Base-by-base conservation (phyloP, 2,888 invertebrate species). In the Malthinus flaveolus region DNA sequence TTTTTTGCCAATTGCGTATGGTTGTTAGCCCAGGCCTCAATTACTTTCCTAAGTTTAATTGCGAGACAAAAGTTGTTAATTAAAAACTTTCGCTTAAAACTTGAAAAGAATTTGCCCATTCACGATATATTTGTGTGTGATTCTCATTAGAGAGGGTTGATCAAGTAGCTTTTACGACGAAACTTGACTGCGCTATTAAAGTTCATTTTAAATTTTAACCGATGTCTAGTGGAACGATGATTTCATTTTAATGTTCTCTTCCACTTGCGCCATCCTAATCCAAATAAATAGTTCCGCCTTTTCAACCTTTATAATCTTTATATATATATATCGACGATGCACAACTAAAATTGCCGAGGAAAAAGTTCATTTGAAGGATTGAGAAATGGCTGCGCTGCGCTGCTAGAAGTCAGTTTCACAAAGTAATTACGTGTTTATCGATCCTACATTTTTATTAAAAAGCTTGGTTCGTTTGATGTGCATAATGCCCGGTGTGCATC, bases 401-500 rank as follows among this genome's bases (percentile, higher is more conserved):
- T 23, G 23, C 23, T 23, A 34, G 54, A 51, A 42, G 39, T 42
- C 48, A 36, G 47, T 13, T 51, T 51, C 53, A 37, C 51, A 59
- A 62, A 62, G 58, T 58, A 58, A 58, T 55, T 61, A 50, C 55
- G 39, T 59, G 50, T 52, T 15, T 42, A 59, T 62, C 52, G 56
- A 54, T 49, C 37, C 49, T 37, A 49, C 55, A 61, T 64, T 65
- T 66, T 66, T 65, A 66, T 66, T 64, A 65, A 54, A 66, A 65
- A 60, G 59, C 64, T 64, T 61, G 65, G 62, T 58, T 61, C 57
- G 64, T 65, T 66, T 66, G 65, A 66, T 65, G 59, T 65, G 62
- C 45, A 60, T 55, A 56, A 52, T 56, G 52, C 52, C 51, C 52
- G 15, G 36, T 47, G 47, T 34, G 7, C 45, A 48, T 31, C 32